Percentiles rank a stretch among this genome's conserved stretches.
Evolutionary conservation across 2,797 vertebrate species (phyloP).

Genomic region (Neosalanx taihuensis): DNA sequence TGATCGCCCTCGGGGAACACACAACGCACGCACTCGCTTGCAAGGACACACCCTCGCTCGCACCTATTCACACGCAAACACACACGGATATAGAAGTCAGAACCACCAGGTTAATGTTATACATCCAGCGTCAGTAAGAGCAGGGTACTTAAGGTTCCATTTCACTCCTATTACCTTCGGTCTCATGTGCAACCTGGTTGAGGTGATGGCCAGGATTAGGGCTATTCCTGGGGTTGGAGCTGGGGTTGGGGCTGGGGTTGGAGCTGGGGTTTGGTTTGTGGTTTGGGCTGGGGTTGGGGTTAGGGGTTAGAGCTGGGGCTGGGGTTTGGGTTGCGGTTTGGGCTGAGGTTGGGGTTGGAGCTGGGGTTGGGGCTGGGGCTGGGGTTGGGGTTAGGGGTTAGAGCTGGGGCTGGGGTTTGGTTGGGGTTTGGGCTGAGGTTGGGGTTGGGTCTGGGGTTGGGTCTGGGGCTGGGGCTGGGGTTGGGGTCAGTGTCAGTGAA

Average conservation of each 20-base stretch:
- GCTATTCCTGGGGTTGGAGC: neutral
- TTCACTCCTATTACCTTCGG: constrained; percentile 73
- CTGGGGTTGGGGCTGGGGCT: neutral
- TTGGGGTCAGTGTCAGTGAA: no score
- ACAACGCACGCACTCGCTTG: constrained; percentile 32
- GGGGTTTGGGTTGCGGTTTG: constrained; percentile 29
- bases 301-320: constrained; percentile 9
- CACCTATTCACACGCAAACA: constrained; percentile 2
- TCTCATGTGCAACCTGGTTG: constrained; percentile 71
- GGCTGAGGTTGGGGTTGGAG: constrained; percentile 28
- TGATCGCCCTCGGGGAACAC: constrained; percentile 74
- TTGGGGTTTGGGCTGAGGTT: no score
- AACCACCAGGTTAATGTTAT: constrained; percentile 64
- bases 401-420: no score
- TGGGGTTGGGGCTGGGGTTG: neutral
- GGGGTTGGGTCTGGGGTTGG: constrained; percentile 13
- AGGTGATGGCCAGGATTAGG: constrained; percentile 62
- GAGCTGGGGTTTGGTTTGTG: neutral
- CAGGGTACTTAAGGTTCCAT: constrained; percentile 73
- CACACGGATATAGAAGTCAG: constrained; percentile 27
- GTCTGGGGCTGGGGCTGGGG: neutral
- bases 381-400: no score
- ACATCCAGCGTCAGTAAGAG: constrained; percentile 68
- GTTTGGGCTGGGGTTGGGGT: no score
- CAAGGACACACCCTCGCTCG: constrained; percentile 10